phyloP scores from a whole-genome alignment of 2,113 vertebrate genomes.

The Sander vitreus region DNA sequence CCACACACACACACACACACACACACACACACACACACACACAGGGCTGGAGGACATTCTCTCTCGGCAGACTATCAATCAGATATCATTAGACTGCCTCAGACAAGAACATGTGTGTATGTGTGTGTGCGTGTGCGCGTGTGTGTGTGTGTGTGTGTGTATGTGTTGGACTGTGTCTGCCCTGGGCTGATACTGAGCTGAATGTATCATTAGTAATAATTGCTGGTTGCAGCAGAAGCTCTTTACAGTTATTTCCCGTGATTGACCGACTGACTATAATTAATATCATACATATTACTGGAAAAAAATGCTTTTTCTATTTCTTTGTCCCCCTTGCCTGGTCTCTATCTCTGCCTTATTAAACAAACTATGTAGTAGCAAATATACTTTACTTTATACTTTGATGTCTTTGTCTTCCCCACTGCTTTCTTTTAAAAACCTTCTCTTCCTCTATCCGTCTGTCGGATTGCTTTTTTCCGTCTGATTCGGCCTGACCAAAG shows the following conservation, averaged over 20 bases:
- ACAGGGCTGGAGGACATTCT: constrained; percentile 42
- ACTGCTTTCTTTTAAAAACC: constrained; percentile 38
- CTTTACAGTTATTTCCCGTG: constrained; percentile 62
- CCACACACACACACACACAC: neutral
- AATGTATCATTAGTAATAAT: constrained; percentile 75
- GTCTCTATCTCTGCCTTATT: constrained; percentile 13
- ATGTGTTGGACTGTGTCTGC: constrained; percentile 12
- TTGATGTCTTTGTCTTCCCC: constrained; percentile 56
- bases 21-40: constrained; percentile 16
- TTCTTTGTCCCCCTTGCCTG: neutral
- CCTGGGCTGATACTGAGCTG: constrained; percentile 47
- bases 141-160: neutral
- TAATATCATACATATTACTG: constrained; percentile 36
- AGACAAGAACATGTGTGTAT: constrained; percentile 8
- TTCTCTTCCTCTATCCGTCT: constrained; percentile 38
- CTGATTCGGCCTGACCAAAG: constrained; percentile 46
- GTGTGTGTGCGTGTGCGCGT: neutral
- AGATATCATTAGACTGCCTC: constrained; percentile 58
- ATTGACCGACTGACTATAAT: constrained; percentile 67
- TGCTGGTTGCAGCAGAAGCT: constrained; percentile 63
- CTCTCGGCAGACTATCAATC: constrained; percentile 64
- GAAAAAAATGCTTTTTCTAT: neutral
- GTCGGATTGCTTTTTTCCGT: constrained; percentile 38
- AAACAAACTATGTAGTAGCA: constrained; percentile 39
- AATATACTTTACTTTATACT: constrained; percentile 24